Evolutionary conservation across 92 coral and sea anemone species (phyloP).

Genomic region (Zoanthus solanderi): DNA sequence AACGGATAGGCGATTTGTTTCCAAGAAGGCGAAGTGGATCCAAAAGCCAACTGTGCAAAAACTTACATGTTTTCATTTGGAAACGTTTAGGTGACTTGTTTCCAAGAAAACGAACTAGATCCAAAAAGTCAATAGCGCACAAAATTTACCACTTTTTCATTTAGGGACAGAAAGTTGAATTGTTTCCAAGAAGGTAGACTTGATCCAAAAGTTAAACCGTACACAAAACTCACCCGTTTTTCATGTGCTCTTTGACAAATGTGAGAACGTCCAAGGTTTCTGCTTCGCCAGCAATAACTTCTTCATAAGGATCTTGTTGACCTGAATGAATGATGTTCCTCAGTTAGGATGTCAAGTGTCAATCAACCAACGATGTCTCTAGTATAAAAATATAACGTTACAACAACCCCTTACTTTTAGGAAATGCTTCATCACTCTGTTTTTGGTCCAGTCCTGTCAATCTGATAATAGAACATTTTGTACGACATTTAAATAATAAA

Average conservation of each 20-base stretch:
- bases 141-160: too few species aligned
- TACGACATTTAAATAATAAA: neutral
- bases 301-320: slow-evolving; percentile 68
- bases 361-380: too few species aligned
- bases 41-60: too few species aligned
- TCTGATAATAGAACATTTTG: neutral
- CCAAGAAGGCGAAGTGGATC: too few species aligned
- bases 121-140: too few species aligned
- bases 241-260: slow-evolving; percentile 95
- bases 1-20: too few species aligned
- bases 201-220: neutral
- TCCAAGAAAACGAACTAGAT: too few species aligned
- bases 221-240: slow-evolving; percentile 75
- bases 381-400: neutral
- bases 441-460: slow-evolving; percentile 11
- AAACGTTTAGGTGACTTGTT: too few species aligned
- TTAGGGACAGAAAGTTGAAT: too few species aligned
- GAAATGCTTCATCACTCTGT: slow-evolving; percentile 15
- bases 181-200: too few species aligned
- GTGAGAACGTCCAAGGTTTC: slow-evolving; percentile 94
- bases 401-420: neutral
- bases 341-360: too few species aligned
- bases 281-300: slow-evolving; percentile 93
- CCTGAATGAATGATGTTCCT: slow-evolving; percentile 1
- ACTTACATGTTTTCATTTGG: too few species aligned